A percentile compares a stretch with the other conserved stretches of the same genome.
These are phyloP conservation scores for Chauna torquata DNA, from an alignment of 2,113 vertebrate genomes.

Conservation along the genomic window DNA sequence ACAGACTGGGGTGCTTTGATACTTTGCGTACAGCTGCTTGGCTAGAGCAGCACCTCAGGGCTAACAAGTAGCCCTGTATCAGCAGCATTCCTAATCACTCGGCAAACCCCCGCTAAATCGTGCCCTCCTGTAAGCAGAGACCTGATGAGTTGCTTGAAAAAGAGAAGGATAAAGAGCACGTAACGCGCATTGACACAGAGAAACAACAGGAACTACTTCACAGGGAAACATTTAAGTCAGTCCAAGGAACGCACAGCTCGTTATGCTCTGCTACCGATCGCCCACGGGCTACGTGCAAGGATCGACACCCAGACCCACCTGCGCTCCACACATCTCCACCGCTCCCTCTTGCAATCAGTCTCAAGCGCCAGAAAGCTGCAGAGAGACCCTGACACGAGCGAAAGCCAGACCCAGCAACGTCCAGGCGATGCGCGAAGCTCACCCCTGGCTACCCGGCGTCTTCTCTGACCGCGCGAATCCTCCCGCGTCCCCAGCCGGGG, in stretches of 20 bases:
- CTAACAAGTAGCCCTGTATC: not conserved
- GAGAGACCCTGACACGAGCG: not conserved
- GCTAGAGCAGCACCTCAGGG: not conserved
- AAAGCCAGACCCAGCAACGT: not conserved
- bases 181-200: not conserved
- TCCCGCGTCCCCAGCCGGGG: too few species aligned
- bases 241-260: not conserved
- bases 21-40: not conserved
- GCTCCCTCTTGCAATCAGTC: not conserved
- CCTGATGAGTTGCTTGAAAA: not conserved
- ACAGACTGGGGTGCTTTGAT: accelerated
- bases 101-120: not conserved
- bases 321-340: not conserved
- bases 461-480: accelerated
- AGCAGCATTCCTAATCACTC: not conserved
- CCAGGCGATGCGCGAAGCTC: accelerated
- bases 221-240: too few species aligned
- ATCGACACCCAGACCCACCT: not conserved
- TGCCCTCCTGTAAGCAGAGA: not conserved
- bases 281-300: not conserved
- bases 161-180: not conserved
- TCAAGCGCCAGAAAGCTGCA: not conserved
- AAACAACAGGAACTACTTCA: not conserved
- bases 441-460: not conserved
- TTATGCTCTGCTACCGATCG: not conserved